Conservation (phyloP, 2,888 invertebrate species). For the Craniophora ligustri region DNA sequence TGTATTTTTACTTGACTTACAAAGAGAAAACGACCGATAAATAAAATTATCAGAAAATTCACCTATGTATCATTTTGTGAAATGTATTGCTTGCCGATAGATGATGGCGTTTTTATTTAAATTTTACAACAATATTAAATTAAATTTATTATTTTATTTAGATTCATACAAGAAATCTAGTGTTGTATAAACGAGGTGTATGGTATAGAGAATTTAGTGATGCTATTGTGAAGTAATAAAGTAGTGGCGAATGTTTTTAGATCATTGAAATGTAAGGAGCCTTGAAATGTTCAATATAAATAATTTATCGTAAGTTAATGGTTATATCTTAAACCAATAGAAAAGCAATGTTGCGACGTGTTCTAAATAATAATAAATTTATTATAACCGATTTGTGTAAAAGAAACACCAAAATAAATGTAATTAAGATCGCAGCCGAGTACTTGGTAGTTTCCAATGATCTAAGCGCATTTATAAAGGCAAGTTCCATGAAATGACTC, state of each 20-base stretch:
- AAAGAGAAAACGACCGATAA: no score
- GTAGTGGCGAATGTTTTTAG: slow-evolving; percentile 55
- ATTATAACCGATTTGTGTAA: slow-evolving; percentile 39
- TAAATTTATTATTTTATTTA: slow-evolving; percentile 19
- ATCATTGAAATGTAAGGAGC: slow-evolving; percentile 55
- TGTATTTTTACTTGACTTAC: no score
- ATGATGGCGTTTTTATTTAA: slow-evolving; percentile 9
- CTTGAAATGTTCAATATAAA: slow-evolving; percentile 56
- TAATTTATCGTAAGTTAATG: slow-evolving; percentile 50
- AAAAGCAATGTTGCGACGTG: slow-evolving; percentile 54
- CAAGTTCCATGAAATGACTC: slow-evolving; percentile 30
- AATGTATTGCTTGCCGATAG: slow-evolving; percentile 3
- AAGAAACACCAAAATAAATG: slow-evolving; percentile 37
- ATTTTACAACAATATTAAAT: slow-evolving; percentile 6
- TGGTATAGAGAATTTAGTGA: slow-evolving; percentile 27
- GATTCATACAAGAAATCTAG: slow-evolving; percentile 10
- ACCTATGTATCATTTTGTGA: neutral
- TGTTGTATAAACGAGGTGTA: slow-evolving; percentile 20
- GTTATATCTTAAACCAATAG: slow-evolving; percentile 42
- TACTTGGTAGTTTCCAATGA: slow-evolving; percentile 50
- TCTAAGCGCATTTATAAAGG: slow-evolving; percentile 55
- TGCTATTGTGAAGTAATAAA: slow-evolving; percentile 39
- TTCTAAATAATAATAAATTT: slow-evolving; percentile 38
- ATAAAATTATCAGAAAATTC: no score
- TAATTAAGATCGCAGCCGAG: slow-evolving; percentile 20